Evolutionary conservation across 2,113 vertebrate genomes (phyloP).

Genomic region (Origma solitaria): DNA sequence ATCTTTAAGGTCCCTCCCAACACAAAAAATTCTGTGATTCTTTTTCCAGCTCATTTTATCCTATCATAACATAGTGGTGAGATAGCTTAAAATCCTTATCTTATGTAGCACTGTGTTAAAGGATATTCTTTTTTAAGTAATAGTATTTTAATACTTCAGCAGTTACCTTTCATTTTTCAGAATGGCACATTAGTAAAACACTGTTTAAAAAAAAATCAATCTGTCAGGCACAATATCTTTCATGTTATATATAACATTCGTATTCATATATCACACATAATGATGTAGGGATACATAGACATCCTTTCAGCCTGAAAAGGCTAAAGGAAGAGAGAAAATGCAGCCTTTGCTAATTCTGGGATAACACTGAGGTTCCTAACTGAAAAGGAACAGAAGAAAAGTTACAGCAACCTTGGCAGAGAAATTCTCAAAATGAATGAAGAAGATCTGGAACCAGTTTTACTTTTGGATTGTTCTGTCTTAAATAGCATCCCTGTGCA

Average conservation of each 20-base stretch:
- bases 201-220: neutral
- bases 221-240: neutral
- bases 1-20: neutral
- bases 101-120: neutral
- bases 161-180: slow-evolving; percentile 1
- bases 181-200: neutral
- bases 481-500: neutral
- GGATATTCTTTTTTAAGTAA: neutral
- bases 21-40: neutral
- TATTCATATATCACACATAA: neutral
- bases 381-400: neutral
- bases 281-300: neutral
- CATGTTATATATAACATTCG: neutral
- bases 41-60: neutral
- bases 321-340: neutral
- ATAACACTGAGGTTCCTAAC: neutral
- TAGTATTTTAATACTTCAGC: neutral
- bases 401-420: neutral
- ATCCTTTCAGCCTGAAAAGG: neutral
- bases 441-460: neutral
- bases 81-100: neutral
- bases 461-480: neutral
- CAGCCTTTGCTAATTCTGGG: neutral
- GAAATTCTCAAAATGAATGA: neutral
- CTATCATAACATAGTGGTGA: neutral